A percentile compares a stretch with the other conserved stretches of the same genome.
Conservation (phyloP, 30 jellyfish, hydroid and myxozoan genomes). For the Morbakka virulenta region DNA sequence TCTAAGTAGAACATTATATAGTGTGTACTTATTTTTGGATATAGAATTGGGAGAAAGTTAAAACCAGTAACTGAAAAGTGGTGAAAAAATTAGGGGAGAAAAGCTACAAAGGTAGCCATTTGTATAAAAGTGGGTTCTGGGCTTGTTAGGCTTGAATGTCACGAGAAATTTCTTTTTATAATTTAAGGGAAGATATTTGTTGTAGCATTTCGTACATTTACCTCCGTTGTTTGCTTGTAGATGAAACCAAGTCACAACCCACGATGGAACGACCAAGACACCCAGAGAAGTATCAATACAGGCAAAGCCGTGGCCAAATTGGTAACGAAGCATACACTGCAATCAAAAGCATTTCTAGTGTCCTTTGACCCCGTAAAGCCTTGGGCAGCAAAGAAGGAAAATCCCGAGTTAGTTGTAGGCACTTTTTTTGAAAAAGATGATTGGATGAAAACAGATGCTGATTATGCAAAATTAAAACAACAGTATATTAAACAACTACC, state of each 20-base stretch:
- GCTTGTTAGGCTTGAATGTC: too few relatives aligned
- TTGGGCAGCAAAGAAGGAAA: constrained; percentile 56
- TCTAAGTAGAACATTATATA: too few relatives aligned
- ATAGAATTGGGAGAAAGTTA: too few relatives aligned
- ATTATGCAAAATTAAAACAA: not conserved
- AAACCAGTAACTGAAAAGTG: too few relatives aligned
- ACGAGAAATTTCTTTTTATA: too few relatives aligned
- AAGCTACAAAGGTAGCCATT: too few relatives aligned
- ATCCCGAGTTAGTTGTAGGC: constrained; percentile 80
- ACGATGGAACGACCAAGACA: constrained; percentile 7
- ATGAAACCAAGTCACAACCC: constrained; percentile 66
- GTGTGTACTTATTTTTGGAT: too few relatives aligned
- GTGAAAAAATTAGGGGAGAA: too few relatives aligned
- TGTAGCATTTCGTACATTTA: too few relatives aligned
- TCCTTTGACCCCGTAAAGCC: constrained; percentile 74
- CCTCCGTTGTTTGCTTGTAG: constrained; percentile 37
- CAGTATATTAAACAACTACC: constrained; percentile 41
- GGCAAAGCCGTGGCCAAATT: constrained; percentile 78
- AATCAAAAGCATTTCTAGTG: constrained; percentile 48
- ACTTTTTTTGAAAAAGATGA: constrained; percentile 18
- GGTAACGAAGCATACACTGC: constrained; percentile 46
- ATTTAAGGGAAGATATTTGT: too few relatives aligned
- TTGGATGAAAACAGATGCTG: constrained; percentile 19
- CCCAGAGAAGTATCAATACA: constrained; percentile 19
- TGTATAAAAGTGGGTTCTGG: too few relatives aligned